These are phyloP conservation scores for Marronus borbonicus DNA, from an alignment of 2,888 invertebrate species.

Conservation along the genomic window DNA sequence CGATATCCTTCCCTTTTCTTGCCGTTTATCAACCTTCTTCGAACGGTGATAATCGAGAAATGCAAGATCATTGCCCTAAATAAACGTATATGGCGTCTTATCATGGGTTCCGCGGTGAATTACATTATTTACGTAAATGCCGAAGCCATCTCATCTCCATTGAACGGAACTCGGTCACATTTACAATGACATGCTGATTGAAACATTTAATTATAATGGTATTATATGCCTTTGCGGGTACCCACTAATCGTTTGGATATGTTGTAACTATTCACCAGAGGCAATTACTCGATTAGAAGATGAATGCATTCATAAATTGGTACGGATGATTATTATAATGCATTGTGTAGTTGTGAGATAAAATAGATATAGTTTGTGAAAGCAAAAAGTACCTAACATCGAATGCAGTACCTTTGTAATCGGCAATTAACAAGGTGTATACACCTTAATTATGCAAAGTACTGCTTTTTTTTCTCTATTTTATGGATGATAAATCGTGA, in stretches of 20 bases:
- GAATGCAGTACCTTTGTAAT: neutral
- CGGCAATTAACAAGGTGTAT: neutral
- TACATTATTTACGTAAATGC: constrained; percentile 19
- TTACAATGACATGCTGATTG: constrained; percentile 4
- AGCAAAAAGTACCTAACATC: constrained; percentile 18
- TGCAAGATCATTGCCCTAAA: neutral
- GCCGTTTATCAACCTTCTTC: neutral
- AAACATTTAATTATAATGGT: constrained; percentile 30
- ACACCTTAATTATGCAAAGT: neutral
- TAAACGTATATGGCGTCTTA: too few relatives aligned
- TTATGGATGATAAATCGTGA: neutral
- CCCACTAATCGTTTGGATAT: constrained; percentile 36
- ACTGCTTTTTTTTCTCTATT: neutral
- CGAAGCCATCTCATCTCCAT: constrained; percentile 16
- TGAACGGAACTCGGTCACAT: constrained; percentile 18
- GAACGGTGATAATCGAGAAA: neutral
- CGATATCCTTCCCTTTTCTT: neutral
- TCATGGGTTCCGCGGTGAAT: neutral
- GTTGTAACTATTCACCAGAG: constrained; percentile 4
- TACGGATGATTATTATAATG: constrained; percentile 10
- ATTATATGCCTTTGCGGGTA: constrained; percentile 29
- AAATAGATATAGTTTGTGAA: constrained; percentile 1
- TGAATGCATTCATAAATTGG: neutral
- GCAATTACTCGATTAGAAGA: constrained; percentile 32
- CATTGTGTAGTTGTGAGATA: neutral